phyloP scores from a whole-genome alignment of 2,113 vertebrate species.

The Nicator chloris region DNA sequence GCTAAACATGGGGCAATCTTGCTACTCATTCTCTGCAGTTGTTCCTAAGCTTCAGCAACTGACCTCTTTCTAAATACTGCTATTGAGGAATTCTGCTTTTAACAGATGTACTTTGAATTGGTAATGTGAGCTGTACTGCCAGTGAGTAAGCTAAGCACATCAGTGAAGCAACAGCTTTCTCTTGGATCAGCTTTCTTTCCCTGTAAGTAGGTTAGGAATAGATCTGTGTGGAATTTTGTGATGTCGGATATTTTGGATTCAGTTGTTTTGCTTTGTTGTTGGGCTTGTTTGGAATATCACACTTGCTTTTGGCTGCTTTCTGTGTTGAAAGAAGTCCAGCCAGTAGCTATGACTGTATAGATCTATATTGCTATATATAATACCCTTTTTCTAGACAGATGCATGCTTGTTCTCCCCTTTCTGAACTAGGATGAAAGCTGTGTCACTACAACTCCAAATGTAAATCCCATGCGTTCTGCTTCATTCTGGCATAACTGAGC shows the following conservation, averaged over 20 bases:
- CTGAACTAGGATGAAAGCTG: not conserved
- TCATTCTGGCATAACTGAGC: not conserved
- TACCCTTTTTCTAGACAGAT: not conserved
- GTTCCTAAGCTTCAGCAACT: not conserved
- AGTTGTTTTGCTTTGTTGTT: not conserved
- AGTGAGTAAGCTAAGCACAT: not conserved
- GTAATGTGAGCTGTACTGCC: not conserved
- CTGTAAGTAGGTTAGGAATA: not conserved
- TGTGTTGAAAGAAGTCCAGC: not conserved
- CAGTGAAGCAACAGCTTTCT: not conserved
- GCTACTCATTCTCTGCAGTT: not conserved
- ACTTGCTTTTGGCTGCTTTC: not conserved
- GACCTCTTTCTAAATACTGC: not conserved
- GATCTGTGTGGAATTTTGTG: not conserved
- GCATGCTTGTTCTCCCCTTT: not conserved
- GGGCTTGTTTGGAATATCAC: not conserved
- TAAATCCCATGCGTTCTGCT: not conserved
- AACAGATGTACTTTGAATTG: not conserved
- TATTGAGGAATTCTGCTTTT: not conserved
- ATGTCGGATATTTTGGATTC: not conserved
- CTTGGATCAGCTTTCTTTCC: not conserved
- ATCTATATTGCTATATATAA: not conserved
- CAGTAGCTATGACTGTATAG: not conserved
- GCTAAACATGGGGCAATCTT: not conserved
- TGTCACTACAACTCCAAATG: not conserved